These are phyloP conservation scores for Meandrusa payeni DNA, from an alignment of 2,888 invertebrate species.

Conservation along the genomic window DNA sequence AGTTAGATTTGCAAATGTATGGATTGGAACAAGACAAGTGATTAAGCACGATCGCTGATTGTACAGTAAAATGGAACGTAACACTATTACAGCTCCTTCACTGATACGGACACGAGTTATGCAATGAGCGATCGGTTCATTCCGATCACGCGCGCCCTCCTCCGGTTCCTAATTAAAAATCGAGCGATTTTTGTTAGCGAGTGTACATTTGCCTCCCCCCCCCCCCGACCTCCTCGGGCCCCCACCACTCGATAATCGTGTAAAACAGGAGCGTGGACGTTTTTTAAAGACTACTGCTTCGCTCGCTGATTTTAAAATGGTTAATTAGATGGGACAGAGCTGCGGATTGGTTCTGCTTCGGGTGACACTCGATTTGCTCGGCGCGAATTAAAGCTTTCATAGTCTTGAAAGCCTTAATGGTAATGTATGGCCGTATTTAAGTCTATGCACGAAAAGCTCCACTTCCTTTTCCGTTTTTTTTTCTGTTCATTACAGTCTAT, in stretches of 20 bases:
- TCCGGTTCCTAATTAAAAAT: conserved; percentile 74
- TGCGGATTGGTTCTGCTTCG: conserved; percentile 13
- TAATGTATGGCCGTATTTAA: no score
- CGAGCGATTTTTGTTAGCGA: conserved; percentile 72
- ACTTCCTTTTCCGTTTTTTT: no score
- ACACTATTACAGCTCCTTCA: conserved; percentile 59
- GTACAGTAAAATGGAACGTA: conserved; percentile 65
- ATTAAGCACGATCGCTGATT: conserved; percentile 66
- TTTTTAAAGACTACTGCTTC: conserved; percentile 37
- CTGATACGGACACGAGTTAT: conserved; percentile 48
- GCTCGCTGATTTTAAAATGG: conserved; percentile 40
- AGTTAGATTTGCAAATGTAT: no score
- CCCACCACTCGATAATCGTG: conserved; percentile 37
- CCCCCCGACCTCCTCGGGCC: conserved; percentile 8
- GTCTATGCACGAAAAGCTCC: not conserved
- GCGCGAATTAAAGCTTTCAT: conserved; percentile 12
- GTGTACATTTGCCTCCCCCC: conserved; percentile 54
- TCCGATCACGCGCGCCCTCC: conserved; percentile 63
- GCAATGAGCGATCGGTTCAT: conserved; percentile 61
- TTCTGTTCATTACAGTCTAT: no score
- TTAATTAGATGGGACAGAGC: conserved; percentile 33
- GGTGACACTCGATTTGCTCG: conserved; percentile 22
- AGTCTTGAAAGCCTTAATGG: conserved; percentile 7
- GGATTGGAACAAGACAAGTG: conserved; percentile 30
- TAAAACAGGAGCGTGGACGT: conserved; percentile 39